Conservation (phyloP, 2,797 vertebrate genomes). For the Chromobotia macracanthus region DNA sequence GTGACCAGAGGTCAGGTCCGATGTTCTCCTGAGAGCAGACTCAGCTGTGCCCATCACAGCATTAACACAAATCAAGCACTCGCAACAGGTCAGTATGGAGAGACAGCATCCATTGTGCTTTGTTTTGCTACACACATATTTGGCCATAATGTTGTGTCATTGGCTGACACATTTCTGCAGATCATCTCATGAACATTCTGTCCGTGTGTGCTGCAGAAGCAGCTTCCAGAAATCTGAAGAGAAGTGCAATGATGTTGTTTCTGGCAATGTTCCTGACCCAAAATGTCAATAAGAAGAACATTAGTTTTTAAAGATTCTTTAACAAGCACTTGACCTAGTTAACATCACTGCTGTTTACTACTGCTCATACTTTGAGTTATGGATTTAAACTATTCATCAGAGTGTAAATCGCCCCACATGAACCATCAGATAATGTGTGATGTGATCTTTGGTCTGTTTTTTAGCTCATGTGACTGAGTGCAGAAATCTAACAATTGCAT, state of each 20-base stretch:
- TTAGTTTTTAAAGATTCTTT: too few relatives aligned
- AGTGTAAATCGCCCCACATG: too few relatives aligned
- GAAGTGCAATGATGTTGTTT: too few relatives aligned
- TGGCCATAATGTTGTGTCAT: background rate
- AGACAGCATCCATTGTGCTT: background rate
- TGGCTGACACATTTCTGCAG: background rate
- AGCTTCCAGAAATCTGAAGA: too few relatives aligned
- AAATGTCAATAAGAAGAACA: too few relatives aligned
- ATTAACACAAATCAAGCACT: background rate
- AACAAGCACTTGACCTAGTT: too few relatives aligned
- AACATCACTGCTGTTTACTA: too few relatives aligned
- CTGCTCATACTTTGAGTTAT: too few relatives aligned
- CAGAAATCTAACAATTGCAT: background rate
- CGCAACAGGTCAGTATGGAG: constrained; percentile 12
- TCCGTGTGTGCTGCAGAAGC: background rate
- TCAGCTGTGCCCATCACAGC: constrained; percentile 12
- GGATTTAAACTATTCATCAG: too few relatives aligned
- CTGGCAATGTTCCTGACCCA: too few relatives aligned
- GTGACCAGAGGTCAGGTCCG: background rate
- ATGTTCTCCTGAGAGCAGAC: background rate
- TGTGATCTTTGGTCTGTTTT: background rate
- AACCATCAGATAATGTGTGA: too few relatives aligned
- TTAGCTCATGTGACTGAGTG: background rate
- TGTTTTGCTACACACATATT: background rate
- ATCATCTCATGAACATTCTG: background rate